Evolutionary conservation across 2,888 invertebrate species (phyloP).

Genomic region (Temnothorax ravouxi): DNA sequence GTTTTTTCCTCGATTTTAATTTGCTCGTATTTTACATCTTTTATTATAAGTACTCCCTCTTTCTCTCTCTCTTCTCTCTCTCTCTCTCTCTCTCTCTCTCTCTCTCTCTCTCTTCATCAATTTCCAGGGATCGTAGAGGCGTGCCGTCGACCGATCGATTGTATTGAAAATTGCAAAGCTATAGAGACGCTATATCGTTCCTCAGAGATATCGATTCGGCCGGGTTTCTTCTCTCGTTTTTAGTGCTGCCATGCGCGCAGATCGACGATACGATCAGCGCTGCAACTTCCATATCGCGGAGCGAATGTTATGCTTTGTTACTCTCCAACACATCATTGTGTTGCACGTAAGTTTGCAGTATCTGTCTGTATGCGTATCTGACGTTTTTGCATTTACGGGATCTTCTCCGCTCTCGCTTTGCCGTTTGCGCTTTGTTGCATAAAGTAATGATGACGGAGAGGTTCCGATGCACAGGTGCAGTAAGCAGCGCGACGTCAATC

Average conservation of each 20-base stretch:
- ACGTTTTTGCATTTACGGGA: constrained; percentile 31
- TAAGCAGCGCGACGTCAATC: constrained; percentile 27
- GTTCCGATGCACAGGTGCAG: constrained; percentile 32
- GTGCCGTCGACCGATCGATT: not conserved
- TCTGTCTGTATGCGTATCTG: not conserved
- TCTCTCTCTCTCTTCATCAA: too few relatives aligned
- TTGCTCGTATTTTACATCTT: constrained; percentile 25
- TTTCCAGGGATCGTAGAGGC: not conserved
- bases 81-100: too few relatives aligned
- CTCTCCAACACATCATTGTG: not conserved
- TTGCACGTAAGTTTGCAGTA: not conserved
- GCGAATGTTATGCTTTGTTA: constrained; percentile 26
- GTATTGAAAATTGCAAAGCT: constrained; percentile 35
- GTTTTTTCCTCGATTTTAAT: constrained; percentile 29
- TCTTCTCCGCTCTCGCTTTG: constrained; percentile 17
- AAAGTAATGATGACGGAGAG: constrained; percentile 50
- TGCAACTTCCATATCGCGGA: constrained; percentile 24
- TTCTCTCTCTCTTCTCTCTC: too few relatives aligned
- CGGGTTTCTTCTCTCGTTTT: not conserved
- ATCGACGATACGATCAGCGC: constrained; percentile 11
- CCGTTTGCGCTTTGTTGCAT: constrained; percentile 41
- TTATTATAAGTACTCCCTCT: constrained; percentile 8
- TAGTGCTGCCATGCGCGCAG: not conserved
- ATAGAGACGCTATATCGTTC: constrained; percentile 1
- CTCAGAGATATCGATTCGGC: constrained; percentile 16